phyloP scores from a whole-genome alignment of 2,797 vertebrate genomes.

The Todus mexicanus region DNA sequence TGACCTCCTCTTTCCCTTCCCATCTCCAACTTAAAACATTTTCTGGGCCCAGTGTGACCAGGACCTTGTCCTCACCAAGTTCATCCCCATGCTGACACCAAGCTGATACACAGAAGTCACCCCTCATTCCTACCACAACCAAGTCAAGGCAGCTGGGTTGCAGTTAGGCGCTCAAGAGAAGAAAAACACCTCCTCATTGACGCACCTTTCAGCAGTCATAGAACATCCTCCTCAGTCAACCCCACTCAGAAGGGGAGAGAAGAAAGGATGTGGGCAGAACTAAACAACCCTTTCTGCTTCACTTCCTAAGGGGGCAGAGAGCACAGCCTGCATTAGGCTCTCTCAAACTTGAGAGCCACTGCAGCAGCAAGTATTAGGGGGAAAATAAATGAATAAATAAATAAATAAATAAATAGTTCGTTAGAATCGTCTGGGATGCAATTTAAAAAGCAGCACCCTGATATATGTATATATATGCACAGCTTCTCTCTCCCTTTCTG shows the following conservation, averaged over 20 bases:
- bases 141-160: neutral
- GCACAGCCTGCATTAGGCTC: neutral
- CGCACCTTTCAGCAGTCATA: neutral
- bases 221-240: neutral
- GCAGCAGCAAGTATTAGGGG: neutral
- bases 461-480: accelerated
- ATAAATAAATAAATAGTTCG: too few relatives aligned
- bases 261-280: neutral
- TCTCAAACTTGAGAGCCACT: neutral
- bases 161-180: neutral
- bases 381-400: too few relatives aligned
- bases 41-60: neutral
- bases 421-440: neutral
- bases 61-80: neutral
- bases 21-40: neutral
- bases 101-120: accelerated
- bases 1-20: neutral
- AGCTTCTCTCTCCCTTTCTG: neutral
- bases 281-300: neutral
- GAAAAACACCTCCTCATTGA: neutral
- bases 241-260: neutral
- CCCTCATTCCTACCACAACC: neutral
- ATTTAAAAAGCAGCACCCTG: neutral
- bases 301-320: neutral
- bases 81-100: accelerated